phyloP scores from a whole-genome alignment of 2,797 vertebrate genomes.

The Sebastolobus alascanus region DNA sequence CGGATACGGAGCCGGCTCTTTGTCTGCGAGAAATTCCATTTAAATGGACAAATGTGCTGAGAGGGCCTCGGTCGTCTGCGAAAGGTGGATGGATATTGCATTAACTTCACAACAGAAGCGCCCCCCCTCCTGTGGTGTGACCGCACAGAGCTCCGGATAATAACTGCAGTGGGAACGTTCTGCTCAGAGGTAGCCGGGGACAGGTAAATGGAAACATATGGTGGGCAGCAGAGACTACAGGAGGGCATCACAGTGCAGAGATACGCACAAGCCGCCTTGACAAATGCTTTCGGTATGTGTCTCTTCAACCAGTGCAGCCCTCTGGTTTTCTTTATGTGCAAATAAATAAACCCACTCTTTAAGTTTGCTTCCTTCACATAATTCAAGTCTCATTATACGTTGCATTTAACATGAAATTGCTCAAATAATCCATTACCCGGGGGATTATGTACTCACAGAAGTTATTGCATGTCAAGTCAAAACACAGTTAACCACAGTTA shows the following conservation, averaged over 20 bases:
- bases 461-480: slow-evolving; percentile 45
- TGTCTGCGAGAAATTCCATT: slow-evolving; percentile 57
- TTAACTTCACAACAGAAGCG: slow-evolving; percentile 76
- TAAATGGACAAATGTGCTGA: slow-evolving; percentile 65
- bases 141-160: slow-evolving; percentile 69
- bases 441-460: slow-evolving; percentile 15
- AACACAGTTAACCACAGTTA: slow-evolving; percentile 44
- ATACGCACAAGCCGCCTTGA: slow-evolving; percentile 33
- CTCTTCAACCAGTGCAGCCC: slow-evolving; percentile 45
- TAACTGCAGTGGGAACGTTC: slow-evolving; percentile 76
- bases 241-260: slow-evolving; percentile 51
- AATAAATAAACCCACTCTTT: slow-evolving; percentile 38
- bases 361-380: background rate
- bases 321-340: slow-evolving; percentile 27
- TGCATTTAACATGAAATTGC: slow-evolving; percentile 38
- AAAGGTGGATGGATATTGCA: slow-evolving; percentile 79
- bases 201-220: slow-evolving; percentile 88
- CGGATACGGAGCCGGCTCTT: slow-evolving; percentile 30
- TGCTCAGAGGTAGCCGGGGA: slow-evolving; percentile 64
- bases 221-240: slow-evolving; percentile 29
- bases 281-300: slow-evolving; percentile 56
- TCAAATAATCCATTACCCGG: slow-evolving; percentile 18
- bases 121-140: slow-evolving; percentile 65
- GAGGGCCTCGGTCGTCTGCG: slow-evolving; percentile 64
- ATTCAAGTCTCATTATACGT: slow-evolving; percentile 37